phyloP scores from a whole-genome alignment of 2,113 vertebrate genomes.

The Formicarius rufipectus region DNA sequence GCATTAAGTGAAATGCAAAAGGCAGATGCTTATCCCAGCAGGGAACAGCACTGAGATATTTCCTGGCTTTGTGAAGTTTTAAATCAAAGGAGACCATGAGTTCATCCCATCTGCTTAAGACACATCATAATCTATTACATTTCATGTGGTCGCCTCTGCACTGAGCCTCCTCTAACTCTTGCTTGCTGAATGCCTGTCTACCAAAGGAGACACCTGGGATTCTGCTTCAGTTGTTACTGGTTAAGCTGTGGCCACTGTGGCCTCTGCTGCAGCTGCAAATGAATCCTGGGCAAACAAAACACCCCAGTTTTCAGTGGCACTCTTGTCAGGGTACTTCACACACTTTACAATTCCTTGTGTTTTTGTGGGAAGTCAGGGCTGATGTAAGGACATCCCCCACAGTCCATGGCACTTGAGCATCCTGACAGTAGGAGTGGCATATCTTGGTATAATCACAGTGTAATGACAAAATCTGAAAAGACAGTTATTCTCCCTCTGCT shows the following conservation, averaged over 20 bases:
- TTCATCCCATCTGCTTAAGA: not conserved
- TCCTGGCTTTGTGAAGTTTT: not conserved
- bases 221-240: not conserved
- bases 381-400: not conserved
- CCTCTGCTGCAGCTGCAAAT: not conserved
- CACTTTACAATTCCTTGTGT: not conserved
- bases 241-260: not conserved
- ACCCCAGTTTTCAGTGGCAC: not conserved
- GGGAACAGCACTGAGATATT: not conserved
- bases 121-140: not conserved
- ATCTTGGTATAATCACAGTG: accelerated
- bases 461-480: not conserved
- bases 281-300: not conserved
- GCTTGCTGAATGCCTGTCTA: not conserved
- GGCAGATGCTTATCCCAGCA: not conserved
- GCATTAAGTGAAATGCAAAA: not conserved
- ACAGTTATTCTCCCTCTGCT: not conserved
- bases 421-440: not conserved
- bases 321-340: not conserved
- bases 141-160: not conserved
- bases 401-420: not conserved
- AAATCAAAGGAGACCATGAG: not conserved
- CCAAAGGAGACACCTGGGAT: not conserved
- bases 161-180: not conserved
- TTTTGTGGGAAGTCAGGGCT: not conserved